phyloP scores from a whole-genome alignment of 2,797 vertebrate species.

The Hirundo rustica region DNA sequence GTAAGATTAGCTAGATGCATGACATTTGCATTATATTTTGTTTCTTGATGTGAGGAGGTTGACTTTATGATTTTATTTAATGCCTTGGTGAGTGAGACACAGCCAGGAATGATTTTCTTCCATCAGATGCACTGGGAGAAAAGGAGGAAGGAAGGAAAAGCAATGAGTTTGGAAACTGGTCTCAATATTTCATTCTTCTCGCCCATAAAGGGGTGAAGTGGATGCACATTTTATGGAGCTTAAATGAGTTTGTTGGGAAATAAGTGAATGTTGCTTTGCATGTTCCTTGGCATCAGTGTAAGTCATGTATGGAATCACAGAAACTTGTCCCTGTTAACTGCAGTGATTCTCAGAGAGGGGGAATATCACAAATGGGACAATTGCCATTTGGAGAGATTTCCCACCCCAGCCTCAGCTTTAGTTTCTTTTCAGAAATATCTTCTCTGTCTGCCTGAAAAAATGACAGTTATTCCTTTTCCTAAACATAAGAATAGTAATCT shows the following conservation, averaged over 20 bases:
- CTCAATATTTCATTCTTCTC: neutral
- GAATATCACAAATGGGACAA: neutral
- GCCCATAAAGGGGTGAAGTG: neutral
- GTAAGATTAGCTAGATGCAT: neutral
- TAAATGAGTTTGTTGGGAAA: slow-evolving; percentile 22
- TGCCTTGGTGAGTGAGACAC: neutral
- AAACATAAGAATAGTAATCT: neutral
- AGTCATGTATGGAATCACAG: neutral
- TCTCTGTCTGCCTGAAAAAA: neutral
- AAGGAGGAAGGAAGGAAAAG: neutral
- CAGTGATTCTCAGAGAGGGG: neutral
- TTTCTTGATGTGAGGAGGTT: neutral
- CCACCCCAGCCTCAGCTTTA: fast-evolving
- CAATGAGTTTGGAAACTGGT: neutral
- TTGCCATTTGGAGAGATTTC: neutral
- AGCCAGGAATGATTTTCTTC: neutral
- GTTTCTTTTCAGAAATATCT: neutral
- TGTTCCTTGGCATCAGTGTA: neutral
- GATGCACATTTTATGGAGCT: neutral
- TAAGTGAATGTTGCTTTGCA: neutral
- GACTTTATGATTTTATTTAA: neutral
- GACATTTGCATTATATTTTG: neutral
- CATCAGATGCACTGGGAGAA: neutral
- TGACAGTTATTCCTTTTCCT: neutral
- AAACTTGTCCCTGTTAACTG: neutral